These are phyloP conservation scores for Heteromurus nitidus DNA, from an alignment of 2,888 invertebrate species.

Conservation along the genomic window DNA sequence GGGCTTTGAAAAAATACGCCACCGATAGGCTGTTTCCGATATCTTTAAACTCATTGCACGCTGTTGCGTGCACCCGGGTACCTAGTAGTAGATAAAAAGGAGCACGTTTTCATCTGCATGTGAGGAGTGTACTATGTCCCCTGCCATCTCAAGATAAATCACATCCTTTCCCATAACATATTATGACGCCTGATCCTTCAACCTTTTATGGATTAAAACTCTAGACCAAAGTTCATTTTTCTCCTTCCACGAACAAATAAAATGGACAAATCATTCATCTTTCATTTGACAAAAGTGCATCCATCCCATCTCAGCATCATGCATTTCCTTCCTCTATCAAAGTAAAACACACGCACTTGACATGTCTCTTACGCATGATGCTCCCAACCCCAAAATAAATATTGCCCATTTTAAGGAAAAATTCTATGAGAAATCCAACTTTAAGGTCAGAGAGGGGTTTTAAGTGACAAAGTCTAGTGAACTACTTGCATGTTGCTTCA, in stretches of 20 bases:
- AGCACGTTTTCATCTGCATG: no score
- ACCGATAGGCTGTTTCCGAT: no score
- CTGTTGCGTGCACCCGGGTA: no score
- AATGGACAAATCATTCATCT: not conserved
- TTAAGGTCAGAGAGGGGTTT: not conserved
- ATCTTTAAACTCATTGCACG: no score
- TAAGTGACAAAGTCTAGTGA: not conserved
- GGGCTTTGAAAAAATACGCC: no score
- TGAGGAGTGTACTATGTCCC: conserved; percentile 45
- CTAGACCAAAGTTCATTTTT: conserved; percentile 43
- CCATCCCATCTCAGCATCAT: conserved; percentile 1
- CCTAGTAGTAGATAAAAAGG: no score
- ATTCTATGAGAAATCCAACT: not conserved
- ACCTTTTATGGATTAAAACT: conserved; percentile 16
- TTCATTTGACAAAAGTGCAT: not conserved
- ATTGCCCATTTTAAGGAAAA: conserved; percentile 32
- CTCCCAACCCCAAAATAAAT: conserved; percentile 15
- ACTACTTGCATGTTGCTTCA: not conserved
- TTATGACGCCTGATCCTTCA: conserved; percentile 12
- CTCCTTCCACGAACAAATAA: not conserved
- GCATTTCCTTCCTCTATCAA: conserved; percentile 48
- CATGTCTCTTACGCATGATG: conserved; percentile 49
- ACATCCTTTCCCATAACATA: not conserved
- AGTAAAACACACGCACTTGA: conserved; percentile 28
- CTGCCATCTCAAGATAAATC: conserved; percentile 6